Conservation (phyloP, 2,113 vertebrate species). For the Ptilorrhoa leucosticta region DNA sequence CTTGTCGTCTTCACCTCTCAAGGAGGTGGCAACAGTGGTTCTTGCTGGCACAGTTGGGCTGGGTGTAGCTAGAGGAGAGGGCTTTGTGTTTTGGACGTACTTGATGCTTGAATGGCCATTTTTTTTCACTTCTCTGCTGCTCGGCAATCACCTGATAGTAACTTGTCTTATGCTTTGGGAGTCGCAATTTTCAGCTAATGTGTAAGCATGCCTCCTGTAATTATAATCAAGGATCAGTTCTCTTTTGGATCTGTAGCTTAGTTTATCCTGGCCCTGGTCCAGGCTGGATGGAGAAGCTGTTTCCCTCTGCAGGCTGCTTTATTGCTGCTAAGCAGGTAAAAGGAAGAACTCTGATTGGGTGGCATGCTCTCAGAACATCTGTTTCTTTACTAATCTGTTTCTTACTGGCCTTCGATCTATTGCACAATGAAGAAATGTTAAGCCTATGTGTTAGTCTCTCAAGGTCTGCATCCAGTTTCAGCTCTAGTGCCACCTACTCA, state of each 20-base stretch:
- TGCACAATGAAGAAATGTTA: background rate
- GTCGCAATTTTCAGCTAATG: background rate
- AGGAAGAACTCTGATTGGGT: background rate
- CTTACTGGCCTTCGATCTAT: background rate
- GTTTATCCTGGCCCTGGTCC: constrained; percentile 17
- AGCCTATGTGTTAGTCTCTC: background rate
- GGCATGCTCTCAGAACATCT: constrained; percentile 17
- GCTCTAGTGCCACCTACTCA: background rate
- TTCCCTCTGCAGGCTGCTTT: constrained; percentile 37
- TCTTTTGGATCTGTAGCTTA: background rate
- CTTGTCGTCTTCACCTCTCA: background rate
- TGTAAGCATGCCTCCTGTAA: background rate
- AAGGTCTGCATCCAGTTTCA: background rate
- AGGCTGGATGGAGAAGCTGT: background rate
- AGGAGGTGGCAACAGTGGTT: background rate
- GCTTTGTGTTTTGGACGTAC: background rate
- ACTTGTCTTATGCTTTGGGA: background rate
- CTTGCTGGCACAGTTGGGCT: background rate
- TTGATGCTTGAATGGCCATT: background rate
- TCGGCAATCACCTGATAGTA: background rate
- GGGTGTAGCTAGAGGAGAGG: background rate
- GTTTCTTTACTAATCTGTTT: constrained; percentile 39
- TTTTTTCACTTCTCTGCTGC: background rate
- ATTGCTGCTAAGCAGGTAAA: constrained; percentile 39
- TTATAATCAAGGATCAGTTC: constrained; percentile 34